Base-by-base conservation (phyloP, 2,888 invertebrate species). In the Cheilosia grossa region DNA sequence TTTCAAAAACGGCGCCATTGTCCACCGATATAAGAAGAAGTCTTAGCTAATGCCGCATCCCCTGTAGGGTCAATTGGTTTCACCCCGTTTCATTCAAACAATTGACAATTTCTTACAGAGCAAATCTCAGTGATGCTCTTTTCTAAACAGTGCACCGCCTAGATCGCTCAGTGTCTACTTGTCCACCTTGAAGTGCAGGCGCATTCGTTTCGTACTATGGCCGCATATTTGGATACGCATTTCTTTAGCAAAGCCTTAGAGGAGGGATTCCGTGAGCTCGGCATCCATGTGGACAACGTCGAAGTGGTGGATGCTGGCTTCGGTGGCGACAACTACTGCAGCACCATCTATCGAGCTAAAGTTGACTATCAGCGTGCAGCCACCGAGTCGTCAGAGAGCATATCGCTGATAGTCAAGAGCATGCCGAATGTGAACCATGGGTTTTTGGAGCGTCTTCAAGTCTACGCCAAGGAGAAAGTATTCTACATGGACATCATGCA, bases 401-500 rank as follows among this genome's bases (percentile, higher is more conserved):
- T 86, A 9, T 88, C 88, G 1, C 69, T 91, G 27, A 88, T 88
- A 47, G 88, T 91, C 3, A 91, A 91, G 67, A 90, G 89, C 66
- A 89, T 91, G 89, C 90, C 91, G 3, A 87, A 37, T 13, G 37
- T 37, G 33, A 93, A 93, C 51, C 91, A 91, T 58, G 88, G 89
- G 1, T 89, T 92, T 7, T 89, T 92, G 72, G 92, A 88, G 82
- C 92, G 91, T 2, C 79, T 92, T 2, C 90, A 92, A 47, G 91
- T 93, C 30, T 93, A 93, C 82, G 90, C 89, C 56, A 93, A 92
- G 87, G 93, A 93, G 88, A 90, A 89, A 2, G 87, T 91, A 64
- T 92, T 93, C 90, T 93, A 88, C 75, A 87, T 89, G 88, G 90
- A 90, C 80, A 91, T 92, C 27, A 90, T 92, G 73, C 92, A 93